Percentiles rank a stretch among this genome's conserved stretches.
Evolutionary conservation across 2,888 invertebrate species (phyloP).

Genomic region (Torymus tubicola): DNA sequence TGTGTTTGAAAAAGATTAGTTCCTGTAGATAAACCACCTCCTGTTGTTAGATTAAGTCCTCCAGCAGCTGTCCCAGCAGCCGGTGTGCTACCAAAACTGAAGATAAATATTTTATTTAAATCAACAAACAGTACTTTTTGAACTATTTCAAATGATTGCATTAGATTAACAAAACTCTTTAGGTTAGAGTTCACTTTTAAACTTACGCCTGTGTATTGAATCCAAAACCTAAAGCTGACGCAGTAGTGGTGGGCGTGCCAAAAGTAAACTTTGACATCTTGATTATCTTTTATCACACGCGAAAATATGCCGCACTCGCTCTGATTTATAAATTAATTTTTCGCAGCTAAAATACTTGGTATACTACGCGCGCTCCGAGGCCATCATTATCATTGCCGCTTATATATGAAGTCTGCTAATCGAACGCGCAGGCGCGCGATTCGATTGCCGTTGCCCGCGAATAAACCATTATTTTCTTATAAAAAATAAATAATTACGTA

Average conservation of each 20-base stretch:
- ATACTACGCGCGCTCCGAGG: not conserved
- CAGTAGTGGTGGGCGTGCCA: slow-evolving; percentile 66
- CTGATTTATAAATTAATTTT: not conserved
- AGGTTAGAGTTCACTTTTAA: slow-evolving; percentile 56
- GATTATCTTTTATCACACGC: not conserved
- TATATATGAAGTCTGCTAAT: not conserved
- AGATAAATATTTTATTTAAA: slow-evolving; percentile 36
- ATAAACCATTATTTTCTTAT: too few relatives aligned
- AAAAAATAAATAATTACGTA: too few relatives aligned
- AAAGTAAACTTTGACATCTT: slow-evolving; percentile 69
- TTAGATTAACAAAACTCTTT: slow-evolving; percentile 16
- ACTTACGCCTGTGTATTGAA: slow-evolving; percentile 69
- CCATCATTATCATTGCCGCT: not conserved
- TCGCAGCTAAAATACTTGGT: not conserved
- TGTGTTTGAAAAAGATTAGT: slow-evolving; percentile 65
- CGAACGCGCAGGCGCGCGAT: not conserved
- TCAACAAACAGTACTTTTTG: not conserved
- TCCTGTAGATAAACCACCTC: slow-evolving; percentile 59
- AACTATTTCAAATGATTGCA: not conserved
- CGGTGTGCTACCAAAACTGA: slow-evolving; percentile 65
- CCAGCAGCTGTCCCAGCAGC: slow-evolving; percentile 62
- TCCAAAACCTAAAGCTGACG: slow-evolving; percentile 64
- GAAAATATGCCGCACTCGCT: not conserved
- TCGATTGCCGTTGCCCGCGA: too few relatives aligned
- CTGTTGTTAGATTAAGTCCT: slow-evolving; percentile 68